These are phyloP conservation scores for Onychomys arenicola DNA, from an alignment of 2,797 vertebrate genomes.

Conservation along the genomic window DNA sequence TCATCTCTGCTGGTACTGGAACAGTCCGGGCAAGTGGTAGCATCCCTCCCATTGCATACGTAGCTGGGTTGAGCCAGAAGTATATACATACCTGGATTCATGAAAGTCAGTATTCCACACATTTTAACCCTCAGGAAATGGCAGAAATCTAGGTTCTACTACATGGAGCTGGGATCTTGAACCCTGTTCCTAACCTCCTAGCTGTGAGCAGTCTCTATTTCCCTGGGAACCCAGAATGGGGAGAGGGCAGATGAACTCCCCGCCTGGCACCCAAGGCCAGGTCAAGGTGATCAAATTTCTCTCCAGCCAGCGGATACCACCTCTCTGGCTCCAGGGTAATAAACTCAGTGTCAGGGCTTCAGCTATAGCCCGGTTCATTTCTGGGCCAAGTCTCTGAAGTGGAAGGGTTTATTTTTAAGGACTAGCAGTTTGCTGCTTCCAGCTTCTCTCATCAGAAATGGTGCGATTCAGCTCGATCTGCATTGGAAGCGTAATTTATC, in stretches of 20 bases:
- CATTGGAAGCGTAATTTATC: constrained; percentile 81
- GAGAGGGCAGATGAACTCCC: not conserved
- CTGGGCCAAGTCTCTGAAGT: constrained; percentile 76
- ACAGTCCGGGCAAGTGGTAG: constrained; percentile 65
- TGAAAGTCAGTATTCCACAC: constrained; percentile 81
- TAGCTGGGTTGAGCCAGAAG: constrained; percentile 61
- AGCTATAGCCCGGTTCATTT: constrained; percentile 67
- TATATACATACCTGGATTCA: constrained; percentile 70
- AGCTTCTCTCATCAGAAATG: constrained; percentile 83
- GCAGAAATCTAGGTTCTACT: constrained; percentile 70
- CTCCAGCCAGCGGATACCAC: constrained; percentile 61
- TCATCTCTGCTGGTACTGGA: not conserved
- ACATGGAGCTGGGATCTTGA: constrained; percentile 40
- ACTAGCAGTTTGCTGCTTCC: constrained; percentile 82
- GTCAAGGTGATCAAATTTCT: constrained; percentile 79
- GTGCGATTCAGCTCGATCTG: constrained; percentile 81
- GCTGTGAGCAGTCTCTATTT: constrained; percentile 50
- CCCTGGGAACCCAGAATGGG: not conserved
- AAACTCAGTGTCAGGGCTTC: constrained; percentile 65
- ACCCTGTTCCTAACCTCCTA: constrained; percentile 70
- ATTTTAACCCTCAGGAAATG: constrained; percentile 75
- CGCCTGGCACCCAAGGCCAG: constrained; percentile 55
- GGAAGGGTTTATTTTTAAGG: constrained; percentile 80
- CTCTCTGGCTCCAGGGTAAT: constrained; percentile 69
- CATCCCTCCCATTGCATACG: constrained; percentile 75